These are phyloP conservation scores for Drosophila sordidula DNA, from an alignment of 2,888 invertebrate genomes.

Conservation along the genomic window DNA sequence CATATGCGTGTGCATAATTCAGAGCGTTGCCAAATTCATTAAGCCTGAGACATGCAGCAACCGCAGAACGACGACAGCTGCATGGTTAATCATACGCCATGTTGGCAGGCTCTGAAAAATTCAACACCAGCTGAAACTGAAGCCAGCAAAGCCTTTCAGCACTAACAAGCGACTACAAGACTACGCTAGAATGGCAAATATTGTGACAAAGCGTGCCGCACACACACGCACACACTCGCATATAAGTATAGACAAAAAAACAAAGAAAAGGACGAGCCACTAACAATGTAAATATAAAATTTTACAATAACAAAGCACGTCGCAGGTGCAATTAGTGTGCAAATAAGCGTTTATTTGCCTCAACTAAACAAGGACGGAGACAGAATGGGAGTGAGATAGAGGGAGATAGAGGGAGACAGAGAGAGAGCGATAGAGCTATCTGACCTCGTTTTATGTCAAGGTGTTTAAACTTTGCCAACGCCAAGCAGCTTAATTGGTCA, in stretches of 20 bases:
- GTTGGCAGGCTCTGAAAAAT: slow-evolving; percentile 57
- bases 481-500: slow-evolving; percentile 30
- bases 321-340: slow-evolving; percentile 80
- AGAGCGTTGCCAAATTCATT: slow-evolving; percentile 54
- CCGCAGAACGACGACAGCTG: slow-evolving; percentile 51
- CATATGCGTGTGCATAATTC: slow-evolving; percentile 22
- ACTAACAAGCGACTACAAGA: slow-evolving; percentile 61
- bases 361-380: slow-evolving; percentile 41
- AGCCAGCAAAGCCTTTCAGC: slow-evolving; percentile 59
- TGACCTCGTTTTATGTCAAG: slow-evolving; percentile 69
- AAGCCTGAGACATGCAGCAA: slow-evolving; percentile 53
- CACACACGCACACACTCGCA: slow-evolving; percentile 15
- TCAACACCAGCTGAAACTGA: slow-evolving; percentile 36
- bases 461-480: slow-evolving; percentile 38
- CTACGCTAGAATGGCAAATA: slow-evolving; percentile 51
- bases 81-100: slow-evolving; percentile 75
- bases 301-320: slow-evolving; percentile 81
- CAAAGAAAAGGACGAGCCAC: slow-evolving; percentile 49
- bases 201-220: slow-evolving; percentile 63
- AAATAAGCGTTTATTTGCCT: slow-evolving; percentile 79
- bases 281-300: slow-evolving; percentile 71
- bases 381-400: slow-evolving; percentile 4
- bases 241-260: slow-evolving; percentile 15
- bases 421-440: background rate
- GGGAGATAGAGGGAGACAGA: background rate